These are phyloP conservation scores for Tupaia chinensis DNA, from an alignment of 2,113 vertebrate species.

Conservation along the genomic window DNA sequence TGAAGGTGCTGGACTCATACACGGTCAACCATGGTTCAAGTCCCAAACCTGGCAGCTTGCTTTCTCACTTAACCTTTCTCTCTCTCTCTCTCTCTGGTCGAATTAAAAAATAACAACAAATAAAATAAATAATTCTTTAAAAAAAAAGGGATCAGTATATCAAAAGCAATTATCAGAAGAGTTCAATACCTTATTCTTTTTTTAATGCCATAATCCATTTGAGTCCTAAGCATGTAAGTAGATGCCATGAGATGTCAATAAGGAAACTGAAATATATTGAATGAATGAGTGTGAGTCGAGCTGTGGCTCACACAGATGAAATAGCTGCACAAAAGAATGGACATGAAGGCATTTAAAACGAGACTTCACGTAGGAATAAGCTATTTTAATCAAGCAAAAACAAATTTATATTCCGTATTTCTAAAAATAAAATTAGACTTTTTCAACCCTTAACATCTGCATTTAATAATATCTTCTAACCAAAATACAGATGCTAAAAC, in stretches of 20 bases:
- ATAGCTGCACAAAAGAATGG: conserved; percentile 16
- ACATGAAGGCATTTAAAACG: conserved; percentile 70
- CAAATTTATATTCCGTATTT: conserved; percentile 87
- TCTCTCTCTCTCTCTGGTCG: too few relatives aligned
- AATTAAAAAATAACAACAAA: too few relatives aligned
- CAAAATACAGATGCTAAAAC: conserved; percentile 89
- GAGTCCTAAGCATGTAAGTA: conserved; percentile 45
- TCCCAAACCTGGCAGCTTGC: too few relatives aligned
- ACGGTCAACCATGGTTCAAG: too few relatives aligned
- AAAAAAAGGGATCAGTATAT: not conserved
- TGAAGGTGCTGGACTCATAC: too few relatives aligned
- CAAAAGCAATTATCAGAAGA: not conserved
- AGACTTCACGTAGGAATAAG: conserved; percentile 86
- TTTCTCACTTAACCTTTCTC: too few relatives aligned
- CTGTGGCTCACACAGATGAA: conserved; percentile 2
- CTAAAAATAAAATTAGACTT: conserved; percentile 90
- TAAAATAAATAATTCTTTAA: too few relatives aligned
- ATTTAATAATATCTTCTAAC: conserved; percentile 90
- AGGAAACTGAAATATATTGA: not conserved
- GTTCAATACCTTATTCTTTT: not conserved
- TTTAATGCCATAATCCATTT: conserved; percentile 32
- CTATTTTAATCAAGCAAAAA: conserved; percentile 89
- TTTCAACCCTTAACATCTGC: conserved; percentile 89
- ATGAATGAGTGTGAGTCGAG: not conserved
- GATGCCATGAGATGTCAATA: conserved; percentile 16